Percentiles rank a stretch among this genome's conserved stretches.
Conservation (phyloP, 2,888 invertebrate genomes). For the Cataglyphis cursor region DNA sequence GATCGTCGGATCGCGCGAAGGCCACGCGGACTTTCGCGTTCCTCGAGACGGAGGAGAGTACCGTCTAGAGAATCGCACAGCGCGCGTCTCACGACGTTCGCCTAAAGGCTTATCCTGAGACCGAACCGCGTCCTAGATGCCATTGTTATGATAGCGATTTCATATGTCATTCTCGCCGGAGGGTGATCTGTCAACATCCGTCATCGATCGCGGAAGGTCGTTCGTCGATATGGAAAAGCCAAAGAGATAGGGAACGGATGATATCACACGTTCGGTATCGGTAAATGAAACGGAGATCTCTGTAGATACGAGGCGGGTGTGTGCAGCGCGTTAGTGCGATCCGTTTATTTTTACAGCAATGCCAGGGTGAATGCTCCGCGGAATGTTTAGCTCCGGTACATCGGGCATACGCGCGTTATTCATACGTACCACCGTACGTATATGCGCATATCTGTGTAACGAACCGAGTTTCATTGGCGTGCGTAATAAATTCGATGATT, state of each 20-base stretch:
- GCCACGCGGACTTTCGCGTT: conserved; percentile 51
- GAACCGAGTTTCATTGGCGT: conserved; percentile 40
- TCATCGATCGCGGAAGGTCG: conserved; percentile 18
- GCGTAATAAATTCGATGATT: conserved; percentile 61
- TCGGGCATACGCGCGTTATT: conserved; percentile 57
- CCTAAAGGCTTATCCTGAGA: neutral
- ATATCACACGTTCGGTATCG: conserved; percentile 72
- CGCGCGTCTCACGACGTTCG: neutral
- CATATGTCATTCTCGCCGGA: neutral
- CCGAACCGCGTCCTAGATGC: neutral
- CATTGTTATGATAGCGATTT: neutral
- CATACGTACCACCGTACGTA: conserved; percentile 1
- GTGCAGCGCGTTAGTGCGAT: conserved; percentile 76
- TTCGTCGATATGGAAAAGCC: neutral
- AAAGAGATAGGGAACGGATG: conserved; percentile 46
- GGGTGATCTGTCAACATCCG: neutral
- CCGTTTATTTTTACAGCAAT: conserved; percentile 85
- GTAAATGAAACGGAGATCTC: conserved; percentile 74
- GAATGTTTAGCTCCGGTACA: conserved; percentile 82
- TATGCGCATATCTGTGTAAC: conserved; percentile 18
- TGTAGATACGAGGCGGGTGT: conserved; percentile 69
- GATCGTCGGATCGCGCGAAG: conserved; percentile 60
- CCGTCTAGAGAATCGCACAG: neutral
- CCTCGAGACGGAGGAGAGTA: neutral
- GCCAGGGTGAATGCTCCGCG: conserved; percentile 84